A percentile compares a stretch with the other conserved stretches of the same genome.
Evolutionary conservation across 2,797 vertebrate species (phyloP).

Genomic region (Nannoperca obscura): DNA sequence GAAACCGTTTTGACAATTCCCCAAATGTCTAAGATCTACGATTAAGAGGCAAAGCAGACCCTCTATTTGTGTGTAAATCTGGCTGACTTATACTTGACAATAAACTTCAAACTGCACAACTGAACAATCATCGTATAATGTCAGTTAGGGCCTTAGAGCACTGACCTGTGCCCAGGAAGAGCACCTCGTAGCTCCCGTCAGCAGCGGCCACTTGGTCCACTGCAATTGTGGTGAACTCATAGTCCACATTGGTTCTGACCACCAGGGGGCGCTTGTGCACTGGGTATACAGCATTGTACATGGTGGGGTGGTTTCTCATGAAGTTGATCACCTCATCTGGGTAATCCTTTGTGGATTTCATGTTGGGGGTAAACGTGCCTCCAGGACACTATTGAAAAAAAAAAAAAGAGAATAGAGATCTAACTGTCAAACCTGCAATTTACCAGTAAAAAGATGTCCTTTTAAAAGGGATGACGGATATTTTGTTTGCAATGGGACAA

Average conservation of each 20-base stretch:
- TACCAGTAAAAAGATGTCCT: constrained; percentile 15
- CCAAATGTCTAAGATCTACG: no score
- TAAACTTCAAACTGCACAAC: background rate
- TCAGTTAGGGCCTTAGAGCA: background rate
- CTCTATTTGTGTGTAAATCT: background rate
- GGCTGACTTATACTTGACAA: background rate
- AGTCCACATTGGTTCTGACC: constrained; percentile 95
- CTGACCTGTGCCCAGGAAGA: constrained; percentile 98
- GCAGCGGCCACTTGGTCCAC: constrained; percentile 98
- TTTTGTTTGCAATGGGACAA: background rate
- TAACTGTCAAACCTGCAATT: constrained; percentile 40
- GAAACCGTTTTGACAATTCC: background rate
- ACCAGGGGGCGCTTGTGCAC: constrained; percentile 97
- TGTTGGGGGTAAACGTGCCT: constrained; percentile 97
- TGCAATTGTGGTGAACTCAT: constrained; percentile 96
- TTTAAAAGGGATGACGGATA: constrained; percentile 1
- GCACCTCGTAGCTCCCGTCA: constrained; percentile 98
- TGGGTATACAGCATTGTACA: constrained; percentile 96
- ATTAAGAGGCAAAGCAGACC: background rate
- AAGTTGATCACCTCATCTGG: constrained; percentile 99
- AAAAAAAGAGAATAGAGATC: constrained; percentile 1
- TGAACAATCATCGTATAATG: background rate
- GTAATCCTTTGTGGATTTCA: constrained; percentile 99
- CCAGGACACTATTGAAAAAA: constrained; percentile 91
- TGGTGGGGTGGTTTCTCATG: constrained; percentile 97